Evolutionary conservation across 2,888 invertebrate species (phyloP), one percentile per base, ranked within the genome.

Genomic region (Julus scandinavius): DNA sequence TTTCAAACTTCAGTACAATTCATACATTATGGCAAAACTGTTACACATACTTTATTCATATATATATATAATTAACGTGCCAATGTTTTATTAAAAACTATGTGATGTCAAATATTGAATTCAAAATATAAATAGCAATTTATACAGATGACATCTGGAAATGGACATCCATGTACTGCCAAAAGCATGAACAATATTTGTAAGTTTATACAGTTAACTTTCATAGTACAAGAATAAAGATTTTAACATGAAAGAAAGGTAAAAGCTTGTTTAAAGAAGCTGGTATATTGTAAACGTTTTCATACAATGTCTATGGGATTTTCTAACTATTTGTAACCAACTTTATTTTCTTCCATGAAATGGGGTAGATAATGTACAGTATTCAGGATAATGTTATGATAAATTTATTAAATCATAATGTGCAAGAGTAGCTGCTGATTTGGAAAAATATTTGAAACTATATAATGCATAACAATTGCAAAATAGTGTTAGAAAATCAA

Each of bases 221-320:
- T 72, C 29, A 72, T 72, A 72, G 72, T 72, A 72, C 72, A 72
- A 72, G 72, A 72, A 72, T 72, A 72, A 72, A 72, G 29, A 72
- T 29, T 72, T 20, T 72, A 20, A 72, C 20, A 72, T 72, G 72
- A 72, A 72, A 20, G 72, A 72, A 72, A 72, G 20, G 6, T 20
- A 72, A 20, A 20, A 4, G 9, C n/a, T n/a, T 72, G 72, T 29
- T 72, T n/a, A 29, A 9, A 72, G 29, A 29, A 72, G 72, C 20
- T 72, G n/a, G 29, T 9, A 29, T 63, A 63, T 63, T n/a, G 72
- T 20, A 29, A 72, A 3, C 72, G 9, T 72, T 20, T 72, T 72
- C 29, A 6, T 29, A 72, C 20, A 72, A n/a, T 63, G n/a, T 63
- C 17, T 63, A n/a, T 6, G 20, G 13, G 11, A 6, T 63, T 72